These are phyloP conservation scores for Cygnus buccinator DNA, from an alignment of 2,113 vertebrate genomes.

Conservation along the genomic window DNA sequence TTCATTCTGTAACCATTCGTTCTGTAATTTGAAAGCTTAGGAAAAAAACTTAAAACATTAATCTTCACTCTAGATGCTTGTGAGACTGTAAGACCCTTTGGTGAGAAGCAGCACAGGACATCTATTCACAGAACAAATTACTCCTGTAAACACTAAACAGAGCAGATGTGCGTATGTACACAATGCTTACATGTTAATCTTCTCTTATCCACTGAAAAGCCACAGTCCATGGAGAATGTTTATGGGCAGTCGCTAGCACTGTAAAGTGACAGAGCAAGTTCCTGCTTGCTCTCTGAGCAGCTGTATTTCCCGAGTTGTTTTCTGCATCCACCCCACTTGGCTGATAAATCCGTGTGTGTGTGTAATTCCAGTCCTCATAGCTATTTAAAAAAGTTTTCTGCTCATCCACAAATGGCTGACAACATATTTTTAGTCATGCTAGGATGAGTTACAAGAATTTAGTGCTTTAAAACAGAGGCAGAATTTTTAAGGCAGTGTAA, in stretches of 20 bases:
- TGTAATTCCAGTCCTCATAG: accelerated
- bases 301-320: background rate
- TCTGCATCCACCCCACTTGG: background rate
- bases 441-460: background rate
- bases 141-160: background rate
- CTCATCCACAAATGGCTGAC: background rate
- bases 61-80: background rate
- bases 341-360: background rate
- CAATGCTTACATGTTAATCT: background rate
- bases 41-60: background rate
- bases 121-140: background rate
- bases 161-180: background rate
- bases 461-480: background rate
- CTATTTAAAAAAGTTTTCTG: background rate
- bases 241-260: background rate
- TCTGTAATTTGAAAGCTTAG: background rate
- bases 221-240: background rate
- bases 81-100: background rate
- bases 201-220: background rate
- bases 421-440: background rate
- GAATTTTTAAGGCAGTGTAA: background rate
- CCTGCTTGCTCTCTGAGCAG: background rate
- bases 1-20: background rate
- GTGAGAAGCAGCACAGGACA: background rate
- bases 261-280: background rate